Percentiles rank a stretch among this genome's conserved stretches.
Conservation (phyloP, 2,797 vertebrate genomes). For the Centroberyx gerrardi region DNA sequence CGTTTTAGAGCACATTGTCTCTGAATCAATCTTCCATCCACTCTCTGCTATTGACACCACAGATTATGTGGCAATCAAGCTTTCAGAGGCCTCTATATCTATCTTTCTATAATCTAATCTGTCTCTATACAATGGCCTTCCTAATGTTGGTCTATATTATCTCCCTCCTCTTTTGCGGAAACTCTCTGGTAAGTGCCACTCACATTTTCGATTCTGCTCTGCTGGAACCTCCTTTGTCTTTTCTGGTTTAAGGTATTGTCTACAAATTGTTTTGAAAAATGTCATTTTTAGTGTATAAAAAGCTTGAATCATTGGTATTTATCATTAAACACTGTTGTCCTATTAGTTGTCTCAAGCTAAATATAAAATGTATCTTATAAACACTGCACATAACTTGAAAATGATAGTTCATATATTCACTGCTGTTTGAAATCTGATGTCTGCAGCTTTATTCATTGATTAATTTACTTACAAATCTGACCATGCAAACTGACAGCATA, state of each 20-base stretch:
- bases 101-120: slow-evolving; percentile 67
- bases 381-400: slow-evolving; percentile 22
- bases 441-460: slow-evolving; percentile 50
- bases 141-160: slow-evolving; percentile 53
- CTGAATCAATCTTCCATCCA: slow-evolving; percentile 40
- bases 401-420: background rate
- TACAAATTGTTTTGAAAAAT: no score
- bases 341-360: background rate
- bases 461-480: slow-evolving; percentile 62
- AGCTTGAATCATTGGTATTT: background rate
- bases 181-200: slow-evolving; percentile 10
- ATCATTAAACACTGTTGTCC: background rate
- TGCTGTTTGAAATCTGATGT: slow-evolving; percentile 14
- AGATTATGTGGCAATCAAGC: slow-evolving; percentile 38
- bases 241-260: no score
- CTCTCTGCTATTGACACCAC: slow-evolving; percentile 52
- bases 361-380: slow-evolving; percentile 36
- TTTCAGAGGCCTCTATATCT: slow-evolving; percentile 50
- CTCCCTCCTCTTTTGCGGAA: slow-evolving; percentile 45
- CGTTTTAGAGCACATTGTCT: slow-evolving; percentile 5
- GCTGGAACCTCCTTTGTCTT: background rate
- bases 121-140: slow-evolving; percentile 43
- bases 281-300: background rate
- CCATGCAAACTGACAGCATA: slow-evolving; percentile 39
- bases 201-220: background rate